These are phyloP conservation scores for Drosophila pegasa DNA, from an alignment of 2,888 invertebrate genomes.

Conservation along the genomic window DNA sequence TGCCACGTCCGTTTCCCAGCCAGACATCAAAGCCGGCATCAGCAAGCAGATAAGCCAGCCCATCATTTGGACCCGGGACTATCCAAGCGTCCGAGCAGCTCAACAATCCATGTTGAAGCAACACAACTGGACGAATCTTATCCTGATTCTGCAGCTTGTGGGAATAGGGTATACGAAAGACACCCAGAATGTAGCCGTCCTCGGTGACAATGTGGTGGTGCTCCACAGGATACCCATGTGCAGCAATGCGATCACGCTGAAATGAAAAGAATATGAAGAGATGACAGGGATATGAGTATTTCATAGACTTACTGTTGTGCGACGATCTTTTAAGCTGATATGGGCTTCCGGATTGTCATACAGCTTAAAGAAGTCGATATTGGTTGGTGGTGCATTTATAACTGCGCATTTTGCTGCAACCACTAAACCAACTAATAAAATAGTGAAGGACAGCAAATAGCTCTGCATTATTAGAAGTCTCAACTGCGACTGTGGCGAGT, in stretches of 20 bases:
- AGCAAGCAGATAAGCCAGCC: slow-evolving; percentile 72
- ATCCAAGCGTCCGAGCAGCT: slow-evolving; percentile 80
- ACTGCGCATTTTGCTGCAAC: slow-evolving; percentile 19
- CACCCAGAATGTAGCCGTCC: slow-evolving; percentile 77
- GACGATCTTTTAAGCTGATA: slow-evolving; percentile 31
- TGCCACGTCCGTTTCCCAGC: slow-evolving; percentile 82
- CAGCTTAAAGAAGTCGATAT: slow-evolving; percentile 59
- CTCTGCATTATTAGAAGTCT: slow-evolving; percentile 23
- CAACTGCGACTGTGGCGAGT: slow-evolving; percentile 18
- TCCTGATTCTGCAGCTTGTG: slow-evolving; percentile 66
- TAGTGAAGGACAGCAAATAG: neutral
- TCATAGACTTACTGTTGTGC: slow-evolving; percentile 54
- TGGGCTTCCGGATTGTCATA: slow-evolving; percentile 64
- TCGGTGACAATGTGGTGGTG: slow-evolving; percentile 85
- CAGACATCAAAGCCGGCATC: slow-evolving; percentile 83
- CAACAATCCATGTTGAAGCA: slow-evolving; percentile 86
- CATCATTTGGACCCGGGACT: slow-evolving; percentile 70
- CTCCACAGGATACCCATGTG: slow-evolving; percentile 87
- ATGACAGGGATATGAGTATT: rapidly evolving
- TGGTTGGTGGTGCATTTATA: slow-evolving; percentile 17
- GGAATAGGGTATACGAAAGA: slow-evolving; percentile 79
- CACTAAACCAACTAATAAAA: neutral
- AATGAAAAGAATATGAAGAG: neutral
- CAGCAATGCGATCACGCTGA: slow-evolving; percentile 81
- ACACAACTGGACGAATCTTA: slow-evolving; percentile 62